Conservation (phyloP, 2,888 invertebrate genomes). For the Epirrhoe tristata region DNA sequence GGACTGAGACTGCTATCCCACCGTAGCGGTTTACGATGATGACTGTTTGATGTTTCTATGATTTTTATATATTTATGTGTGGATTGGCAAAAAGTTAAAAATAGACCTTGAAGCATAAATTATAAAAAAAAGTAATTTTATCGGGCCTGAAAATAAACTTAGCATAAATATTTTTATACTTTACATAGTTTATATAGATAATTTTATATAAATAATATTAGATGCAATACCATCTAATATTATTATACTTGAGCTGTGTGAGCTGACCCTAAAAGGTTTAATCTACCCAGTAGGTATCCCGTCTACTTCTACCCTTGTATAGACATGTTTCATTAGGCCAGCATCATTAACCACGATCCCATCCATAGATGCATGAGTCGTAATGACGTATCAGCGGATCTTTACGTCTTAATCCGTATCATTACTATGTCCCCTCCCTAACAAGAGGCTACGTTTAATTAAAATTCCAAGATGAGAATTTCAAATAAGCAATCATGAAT, state of each 20-base stretch:
- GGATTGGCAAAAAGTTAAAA: too few species aligned
- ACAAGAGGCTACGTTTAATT: slow-evolving; percentile 33
- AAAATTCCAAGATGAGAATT: slow-evolving; percentile 22
- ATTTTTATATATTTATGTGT: background rate
- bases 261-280: background rate
- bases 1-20: slow-evolving; percentile 19
- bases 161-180: too few species aligned
- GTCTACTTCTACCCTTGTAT: slow-evolving; percentile 2
- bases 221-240: too few species aligned
- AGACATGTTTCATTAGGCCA: slow-evolving; percentile 51
- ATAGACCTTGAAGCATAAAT: too few species aligned
- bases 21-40: slow-evolving; percentile 3
- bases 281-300: background rate
- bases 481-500: slow-evolving; percentile 23
- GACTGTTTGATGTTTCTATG: background rate
- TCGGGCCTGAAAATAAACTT: too few species aligned
- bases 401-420: slow-evolving; percentile 79
- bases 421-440: slow-evolving; percentile 56
- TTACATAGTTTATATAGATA: too few species aligned
- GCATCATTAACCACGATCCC: slow-evolving; percentile 57
- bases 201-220: too few species aligned
- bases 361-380: slow-evolving; percentile 50
- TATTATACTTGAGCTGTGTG: background rate
- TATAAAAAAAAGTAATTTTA: too few species aligned
- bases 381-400: slow-evolving; percentile 68